Percentiles rank a stretch among this genome's conserved stretches.
phyloP scores from a whole-genome alignment of 2,113 vertebrate genomes.

The Nothoprocta perdicaria region DNA sequence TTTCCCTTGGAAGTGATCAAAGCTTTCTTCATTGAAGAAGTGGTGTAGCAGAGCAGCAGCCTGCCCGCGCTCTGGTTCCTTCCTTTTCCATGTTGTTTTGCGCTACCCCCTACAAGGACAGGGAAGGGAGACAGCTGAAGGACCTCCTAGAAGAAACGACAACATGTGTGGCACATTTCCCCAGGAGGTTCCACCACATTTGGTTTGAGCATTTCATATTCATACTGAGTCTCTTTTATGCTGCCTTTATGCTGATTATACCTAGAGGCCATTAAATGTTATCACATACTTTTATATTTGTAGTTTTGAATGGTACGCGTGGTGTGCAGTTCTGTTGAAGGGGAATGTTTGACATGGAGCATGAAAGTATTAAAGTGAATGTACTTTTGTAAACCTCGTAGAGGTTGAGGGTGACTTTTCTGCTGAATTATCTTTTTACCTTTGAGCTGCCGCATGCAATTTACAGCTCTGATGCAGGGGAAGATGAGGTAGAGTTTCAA shows the following conservation, averaged over 20 bases:
- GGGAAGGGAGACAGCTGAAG: slow-evolving; percentile 10
- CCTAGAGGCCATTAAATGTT: slow-evolving; percentile 63
- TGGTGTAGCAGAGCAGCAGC: slow-evolving; percentile 27
- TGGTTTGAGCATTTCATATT: slow-evolving; percentile 47
- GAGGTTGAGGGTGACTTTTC: not conserved
- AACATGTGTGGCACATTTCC: slow-evolving; percentile 21
- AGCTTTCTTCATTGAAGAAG: slow-evolving; percentile 44
- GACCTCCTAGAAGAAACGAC: slow-evolving; percentile 59
- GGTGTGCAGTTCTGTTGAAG: not conserved
- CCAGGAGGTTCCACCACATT: slow-evolving; percentile 21
- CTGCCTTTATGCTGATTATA: slow-evolving; percentile 61
- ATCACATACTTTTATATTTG: slow-evolving; percentile 40
- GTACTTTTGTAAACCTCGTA: not conserved
- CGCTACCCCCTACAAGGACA: slow-evolving; percentile 37
- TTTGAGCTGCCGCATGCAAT: not conserved
- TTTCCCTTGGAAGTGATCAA: slow-evolving; percentile 18
- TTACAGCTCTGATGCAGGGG: not conserved
- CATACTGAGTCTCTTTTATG: slow-evolving; percentile 47
- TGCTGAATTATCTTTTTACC: not conserved
- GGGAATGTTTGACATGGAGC: slow-evolving; percentile 30
- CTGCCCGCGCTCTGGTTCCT: not conserved
- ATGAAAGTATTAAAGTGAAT: slow-evolving; percentile 2
- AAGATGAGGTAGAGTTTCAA: not conserved
- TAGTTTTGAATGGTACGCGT: not conserved
- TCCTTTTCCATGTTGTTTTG: not conserved